phyloP scores from a whole-genome alignment of 2,888 invertebrate species.

The Drosophila mayaguana region DNA sequence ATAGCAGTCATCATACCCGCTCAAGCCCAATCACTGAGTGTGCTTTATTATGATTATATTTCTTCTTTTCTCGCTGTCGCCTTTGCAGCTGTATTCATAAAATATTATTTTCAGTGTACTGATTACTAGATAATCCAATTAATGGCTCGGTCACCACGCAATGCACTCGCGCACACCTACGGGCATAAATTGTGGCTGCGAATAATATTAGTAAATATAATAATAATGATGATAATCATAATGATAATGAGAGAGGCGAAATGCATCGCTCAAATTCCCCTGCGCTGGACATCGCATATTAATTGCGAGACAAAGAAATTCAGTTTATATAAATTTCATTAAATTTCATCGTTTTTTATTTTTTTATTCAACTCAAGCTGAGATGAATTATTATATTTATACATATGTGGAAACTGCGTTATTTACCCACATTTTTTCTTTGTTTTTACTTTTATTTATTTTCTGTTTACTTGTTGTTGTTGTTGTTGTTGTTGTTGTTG shows the following conservation, averaged over 20 bases:
- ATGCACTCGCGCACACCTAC: background rate
- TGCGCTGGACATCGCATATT: background rate
- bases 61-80: background rate
- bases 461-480: no score
- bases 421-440: background rate
- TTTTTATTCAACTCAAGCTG: background rate
- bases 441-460: no score
- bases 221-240: background rate
- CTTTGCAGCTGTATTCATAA: constrained; percentile 20
- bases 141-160: constrained; percentile 46
- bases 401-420: background rate
- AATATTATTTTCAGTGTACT: constrained; percentile 33
- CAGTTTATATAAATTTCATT: constrained; percentile 3
- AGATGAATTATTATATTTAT: background rate
- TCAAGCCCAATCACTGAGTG: no score
- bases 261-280: background rate
- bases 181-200: constrained; percentile 1
- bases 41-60: no score
- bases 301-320: background rate
- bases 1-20: no score
- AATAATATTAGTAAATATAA: constrained; percentile 1
- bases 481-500: no score
- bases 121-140: constrained; percentile 70
- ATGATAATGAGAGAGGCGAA: background rate
- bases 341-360: background rate